phyloP scores from a whole-genome alignment of 2,113 vertebrate species.

The Platysternon megacephalum region DNA sequence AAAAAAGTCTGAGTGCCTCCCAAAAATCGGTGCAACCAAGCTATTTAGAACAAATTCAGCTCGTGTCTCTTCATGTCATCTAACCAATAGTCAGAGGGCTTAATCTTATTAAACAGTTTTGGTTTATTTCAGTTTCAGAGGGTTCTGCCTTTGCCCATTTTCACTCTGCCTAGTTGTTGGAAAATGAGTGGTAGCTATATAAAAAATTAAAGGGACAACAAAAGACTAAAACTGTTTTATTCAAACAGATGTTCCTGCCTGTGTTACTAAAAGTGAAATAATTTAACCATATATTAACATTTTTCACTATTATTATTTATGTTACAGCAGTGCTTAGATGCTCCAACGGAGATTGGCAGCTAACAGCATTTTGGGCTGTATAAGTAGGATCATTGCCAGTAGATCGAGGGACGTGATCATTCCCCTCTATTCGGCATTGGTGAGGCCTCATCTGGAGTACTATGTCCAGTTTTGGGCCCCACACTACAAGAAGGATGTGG shows the following conservation, averaged over 20 bases:
- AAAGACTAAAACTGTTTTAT: neutral
- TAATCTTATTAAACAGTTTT: constrained; percentile 32
- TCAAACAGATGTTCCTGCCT: neutral
- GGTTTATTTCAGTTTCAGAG: constrained; percentile 19
- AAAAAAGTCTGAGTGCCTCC: constrained; percentile 39
- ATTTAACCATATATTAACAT: neutral
- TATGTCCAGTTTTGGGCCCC: no score
- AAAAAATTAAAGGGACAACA: neutral
- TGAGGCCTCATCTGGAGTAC: no score
- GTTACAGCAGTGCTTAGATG: neutral
- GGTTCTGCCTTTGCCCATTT: neutral
- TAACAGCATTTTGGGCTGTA: no score
- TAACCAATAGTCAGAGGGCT: constrained; percentile 36
- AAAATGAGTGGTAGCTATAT: neutral
- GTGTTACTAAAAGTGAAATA: neutral
- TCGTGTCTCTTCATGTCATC: constrained; percentile 10
- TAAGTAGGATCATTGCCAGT: no score
- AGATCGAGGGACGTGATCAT: no score
- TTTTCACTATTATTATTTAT: neutral
- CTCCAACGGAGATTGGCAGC: neutral
- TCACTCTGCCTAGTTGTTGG: neutral
- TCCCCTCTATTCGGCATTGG: no score
- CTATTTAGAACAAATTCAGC: constrained; percentile 43
- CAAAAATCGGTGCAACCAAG: constrained; percentile 33
- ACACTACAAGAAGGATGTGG: no score